phyloP scores from a whole-genome alignment of 2,888 invertebrate genomes.

The Belgica antarctica region DNA sequence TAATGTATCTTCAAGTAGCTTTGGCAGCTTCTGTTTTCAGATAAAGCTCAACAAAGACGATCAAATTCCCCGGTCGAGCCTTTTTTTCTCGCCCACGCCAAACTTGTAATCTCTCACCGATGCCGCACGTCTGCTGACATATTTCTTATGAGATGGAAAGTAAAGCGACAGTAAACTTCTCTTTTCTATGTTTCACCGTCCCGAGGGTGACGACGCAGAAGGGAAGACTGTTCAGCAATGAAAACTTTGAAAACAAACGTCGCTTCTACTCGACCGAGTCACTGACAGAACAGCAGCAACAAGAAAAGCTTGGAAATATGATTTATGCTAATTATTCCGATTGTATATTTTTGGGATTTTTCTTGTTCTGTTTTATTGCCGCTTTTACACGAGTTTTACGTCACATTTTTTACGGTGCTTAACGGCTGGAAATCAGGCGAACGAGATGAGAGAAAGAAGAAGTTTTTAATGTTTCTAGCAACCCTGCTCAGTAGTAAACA shows the following conservation, averaged over 20 bases:
- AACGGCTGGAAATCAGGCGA: neutral
- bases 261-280: neutral
- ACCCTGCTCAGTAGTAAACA: neutral
- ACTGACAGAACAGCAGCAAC: neutral
- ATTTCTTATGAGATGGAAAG: neutral
- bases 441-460: too few relatives aligned
- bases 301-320: slow-evolving; percentile 14
- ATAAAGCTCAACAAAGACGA: too few relatives aligned
- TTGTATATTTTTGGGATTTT: slow-evolving; percentile 26
- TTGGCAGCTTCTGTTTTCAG: too few relatives aligned
- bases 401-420: slow-evolving; percentile 6
- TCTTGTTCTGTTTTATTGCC: slow-evolving; percentile 16
- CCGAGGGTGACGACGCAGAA: too few relatives aligned
- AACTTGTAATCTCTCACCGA: slow-evolving; percentile 8
- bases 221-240: too few relatives aligned
- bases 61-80: too few relatives aligned
- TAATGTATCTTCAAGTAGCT: neutral
- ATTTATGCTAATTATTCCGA: slow-evolving; percentile 27
- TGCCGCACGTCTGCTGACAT: neutral
- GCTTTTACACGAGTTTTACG: slow-evolving; percentile 26
- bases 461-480: slow-evolving; percentile 1
- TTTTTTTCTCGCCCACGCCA: neutral
- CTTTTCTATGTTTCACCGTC: neutral
- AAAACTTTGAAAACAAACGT: neutral
- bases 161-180: neutral